Conservation (phyloP, 2,888 invertebrate species). For the Tetrapedia diversipes region DNA sequence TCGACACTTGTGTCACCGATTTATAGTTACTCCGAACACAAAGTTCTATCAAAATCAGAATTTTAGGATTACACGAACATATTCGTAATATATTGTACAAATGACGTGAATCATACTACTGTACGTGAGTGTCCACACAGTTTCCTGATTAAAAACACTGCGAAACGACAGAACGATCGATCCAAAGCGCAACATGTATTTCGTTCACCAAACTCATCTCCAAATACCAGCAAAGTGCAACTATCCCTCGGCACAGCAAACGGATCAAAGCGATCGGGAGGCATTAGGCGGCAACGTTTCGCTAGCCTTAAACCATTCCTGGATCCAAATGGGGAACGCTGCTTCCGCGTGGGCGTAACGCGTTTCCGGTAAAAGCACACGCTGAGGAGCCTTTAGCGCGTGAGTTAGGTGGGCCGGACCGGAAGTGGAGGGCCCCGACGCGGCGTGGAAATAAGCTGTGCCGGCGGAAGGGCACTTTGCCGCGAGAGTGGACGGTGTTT, state of each 20-base stretch:
- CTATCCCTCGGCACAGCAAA: neutral
- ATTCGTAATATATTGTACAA: no score
- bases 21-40: no score
- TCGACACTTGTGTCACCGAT: no score
- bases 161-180: no score
- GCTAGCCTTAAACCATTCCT: constrained; percentile 6
- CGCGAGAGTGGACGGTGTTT: constrained; percentile 51
- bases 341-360: constrained; percentile 63
- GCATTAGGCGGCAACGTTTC: constrained; percentile 24
- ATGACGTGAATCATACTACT: no score
- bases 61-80: no score
- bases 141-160: no score
- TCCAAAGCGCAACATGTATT: neutral
- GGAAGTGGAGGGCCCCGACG: constrained; percentile 15
- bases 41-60: no score
- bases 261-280: constrained; percentile 23
- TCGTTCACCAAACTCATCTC: neutral
- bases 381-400: constrained; percentile 24
- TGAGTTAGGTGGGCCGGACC: constrained; percentile 50
- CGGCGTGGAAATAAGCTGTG: constrained; percentile 66
- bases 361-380: constrained; percentile 49
- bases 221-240: neutral
- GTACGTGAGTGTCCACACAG: no score
- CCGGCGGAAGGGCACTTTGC: constrained; percentile 60
- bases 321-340: constrained; percentile 59